These are phyloP conservation scores for Leptinotarsa lineolata DNA, from an alignment of 1,140 invertebrate species.

Conservation along the genomic window DNA sequence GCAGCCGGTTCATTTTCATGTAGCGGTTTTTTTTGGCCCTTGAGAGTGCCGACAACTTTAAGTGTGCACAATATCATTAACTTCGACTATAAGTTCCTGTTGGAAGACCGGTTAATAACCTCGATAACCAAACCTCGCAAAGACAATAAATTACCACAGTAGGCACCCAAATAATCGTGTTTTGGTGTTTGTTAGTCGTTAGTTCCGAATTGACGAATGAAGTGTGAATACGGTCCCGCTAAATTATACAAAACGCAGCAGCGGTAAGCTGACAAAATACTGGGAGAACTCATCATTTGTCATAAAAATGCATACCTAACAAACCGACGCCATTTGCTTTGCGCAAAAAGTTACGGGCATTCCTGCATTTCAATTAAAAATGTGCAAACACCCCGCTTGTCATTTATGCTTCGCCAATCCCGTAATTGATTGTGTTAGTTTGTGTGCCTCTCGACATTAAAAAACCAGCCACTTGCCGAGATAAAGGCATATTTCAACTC, in stretches of 20 bases:
- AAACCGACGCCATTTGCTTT: conserved; percentile 40
- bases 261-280: conserved; percentile 44
- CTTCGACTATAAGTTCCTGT: too few species aligned
- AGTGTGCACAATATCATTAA: too few species aligned
- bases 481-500: conserved; percentile 27
- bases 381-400: conserved; percentile 46
- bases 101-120: too few species aligned
- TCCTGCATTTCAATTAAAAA: conserved; percentile 50
- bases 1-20: too few species aligned
- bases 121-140: too few species aligned
- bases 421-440: conserved; percentile 32
- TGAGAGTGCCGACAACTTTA: too few species aligned
- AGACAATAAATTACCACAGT: not conserved
- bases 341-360: conserved; percentile 37
- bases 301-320: conserved; percentile 52
- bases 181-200: not conserved
- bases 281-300: conserved; percentile 46
- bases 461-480: conserved; percentile 25
- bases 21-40: too few species aligned
- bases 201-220: not conserved
- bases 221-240: conserved; percentile 23
- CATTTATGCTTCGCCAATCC: conserved; percentile 38
- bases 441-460: not conserved
- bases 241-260: conserved; percentile 25
- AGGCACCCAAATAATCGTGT: not conserved